phyloP scores from a whole-genome alignment of 2,113 vertebrate genomes.

The Muntiacus reevesi region DNA sequence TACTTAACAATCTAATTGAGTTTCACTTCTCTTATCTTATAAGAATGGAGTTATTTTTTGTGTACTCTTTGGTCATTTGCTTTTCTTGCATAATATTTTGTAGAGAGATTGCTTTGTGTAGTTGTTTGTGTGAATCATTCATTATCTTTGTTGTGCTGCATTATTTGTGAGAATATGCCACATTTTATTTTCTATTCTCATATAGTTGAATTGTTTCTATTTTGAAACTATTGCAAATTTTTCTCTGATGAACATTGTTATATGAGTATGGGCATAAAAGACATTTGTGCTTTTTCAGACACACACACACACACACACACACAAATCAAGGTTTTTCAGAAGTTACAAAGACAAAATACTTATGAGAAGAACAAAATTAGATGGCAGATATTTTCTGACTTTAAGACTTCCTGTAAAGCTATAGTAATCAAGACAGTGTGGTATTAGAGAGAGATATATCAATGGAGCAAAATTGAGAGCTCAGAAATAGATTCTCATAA shows the following conservation, averaged over 20 bases:
- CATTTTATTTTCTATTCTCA: not conserved
- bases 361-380: not conserved
- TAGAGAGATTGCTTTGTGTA: not conserved
- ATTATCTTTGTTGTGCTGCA: not conserved
- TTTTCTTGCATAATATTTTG: not conserved
- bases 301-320: not conserved
- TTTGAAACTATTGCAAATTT: not conserved
- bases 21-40: not conserved
- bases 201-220: not conserved
- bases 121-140: not conserved
- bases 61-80: not conserved
- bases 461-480: not conserved
- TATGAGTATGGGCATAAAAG: not conserved
- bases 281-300: not conserved
- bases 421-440: not conserved
- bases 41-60: not conserved
- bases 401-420: not conserved
- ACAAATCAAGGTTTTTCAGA: not conserved
- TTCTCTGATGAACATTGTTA: not conserved
- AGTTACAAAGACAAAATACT: not conserved
- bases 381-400: not conserved
- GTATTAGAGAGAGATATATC: not conserved
- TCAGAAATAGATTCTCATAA: not conserved
- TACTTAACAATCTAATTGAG: not conserved
- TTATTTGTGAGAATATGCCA: not conserved